Evolutionary conservation across 2,797 vertebrate genomes (phyloP).

Genomic region (Crenichthys baileyi): DNA sequence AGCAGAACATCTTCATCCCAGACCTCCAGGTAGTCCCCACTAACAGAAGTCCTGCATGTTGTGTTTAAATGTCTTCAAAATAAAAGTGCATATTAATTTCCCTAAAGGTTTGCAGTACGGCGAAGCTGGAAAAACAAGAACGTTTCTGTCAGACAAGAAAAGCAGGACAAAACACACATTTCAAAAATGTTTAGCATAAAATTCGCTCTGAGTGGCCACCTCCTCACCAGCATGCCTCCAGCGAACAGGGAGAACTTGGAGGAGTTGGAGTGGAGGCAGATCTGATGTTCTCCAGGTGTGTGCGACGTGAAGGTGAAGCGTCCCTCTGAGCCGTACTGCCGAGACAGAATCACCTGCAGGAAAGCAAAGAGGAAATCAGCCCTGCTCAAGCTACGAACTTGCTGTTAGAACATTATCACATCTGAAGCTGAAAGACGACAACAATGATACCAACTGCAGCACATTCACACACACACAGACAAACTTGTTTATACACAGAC

Average conservation of each 20-base stretch:
- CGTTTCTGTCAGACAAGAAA: not conserved
- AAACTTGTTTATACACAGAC: not conserved
- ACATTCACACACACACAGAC: no score
- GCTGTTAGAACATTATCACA: not conserved
- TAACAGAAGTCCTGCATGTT: not conserved
- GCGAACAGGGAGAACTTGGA: conserved; percentile 95
- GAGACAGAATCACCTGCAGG: conserved; percentile 88
- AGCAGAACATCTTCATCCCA: not conserved
- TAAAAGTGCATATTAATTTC: not conserved
- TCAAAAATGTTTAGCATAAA: not conserved
- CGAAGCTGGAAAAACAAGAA: not conserved
- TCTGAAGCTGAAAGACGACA: not conserved
- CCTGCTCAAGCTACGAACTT: not conserved
- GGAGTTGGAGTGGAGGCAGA: conserved; percentile 94
- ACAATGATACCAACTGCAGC: no score
- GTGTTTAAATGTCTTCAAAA: not conserved
- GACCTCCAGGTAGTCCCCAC: not conserved
- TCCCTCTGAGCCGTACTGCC: conserved; percentile 94
- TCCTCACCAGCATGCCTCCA: conserved; percentile 89
- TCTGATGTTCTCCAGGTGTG: conserved; percentile 95
- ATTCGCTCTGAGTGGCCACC: not conserved
- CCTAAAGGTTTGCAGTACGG: no score
- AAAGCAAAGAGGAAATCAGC: conserved; percentile 1
- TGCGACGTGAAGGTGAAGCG: conserved; percentile 96
- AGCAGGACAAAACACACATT: not conserved